phyloP scores from a whole-genome alignment of 2,888 invertebrate species.

The Xanthorhoe spadicearia region DNA sequence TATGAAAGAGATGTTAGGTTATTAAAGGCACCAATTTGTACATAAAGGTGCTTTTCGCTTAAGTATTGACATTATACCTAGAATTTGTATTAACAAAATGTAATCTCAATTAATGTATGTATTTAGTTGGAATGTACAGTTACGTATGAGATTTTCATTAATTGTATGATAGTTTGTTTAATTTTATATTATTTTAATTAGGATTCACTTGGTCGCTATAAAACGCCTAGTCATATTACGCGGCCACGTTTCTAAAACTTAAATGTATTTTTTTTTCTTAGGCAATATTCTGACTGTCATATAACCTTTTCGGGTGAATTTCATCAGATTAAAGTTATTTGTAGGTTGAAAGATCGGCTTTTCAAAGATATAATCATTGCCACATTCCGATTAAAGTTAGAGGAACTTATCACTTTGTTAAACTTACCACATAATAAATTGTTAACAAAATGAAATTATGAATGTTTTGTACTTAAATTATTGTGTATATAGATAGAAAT shows the following conservation, averaged over 20 bases:
- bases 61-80: conserved; percentile 25
- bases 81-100: conserved; percentile 29
- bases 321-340: not conserved
- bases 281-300: not conserved
- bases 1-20: conserved; percentile 22
- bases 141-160: conserved; percentile 81
- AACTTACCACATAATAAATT: conserved; percentile 46
- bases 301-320: not conserved
- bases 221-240: conserved; percentile 77
- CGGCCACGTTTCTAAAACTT: conserved; percentile 54
- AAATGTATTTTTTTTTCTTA: conserved; percentile 9
- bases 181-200: conserved; percentile 40
- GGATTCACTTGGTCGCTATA: conserved; percentile 64
- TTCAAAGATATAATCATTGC: conserved; percentile 14
- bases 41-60: conserved; percentile 37
- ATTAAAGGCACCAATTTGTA: conserved; percentile 30
- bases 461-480: conserved; percentile 70
- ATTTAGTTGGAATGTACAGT: conserved; percentile 74
- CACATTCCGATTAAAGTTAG: conserved; percentile 42
- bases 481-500: conserved; percentile 63
- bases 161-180: conserved; percentile 65
- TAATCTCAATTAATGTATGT: conserved; percentile 46
- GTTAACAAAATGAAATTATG: conserved; percentile 52
- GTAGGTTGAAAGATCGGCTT: not conserved
- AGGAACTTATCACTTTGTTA: conserved; percentile 33